Base-by-base conservation (phyloP, 1,140 invertebrate genomes). In the Tribolium castaneum region DNA sequence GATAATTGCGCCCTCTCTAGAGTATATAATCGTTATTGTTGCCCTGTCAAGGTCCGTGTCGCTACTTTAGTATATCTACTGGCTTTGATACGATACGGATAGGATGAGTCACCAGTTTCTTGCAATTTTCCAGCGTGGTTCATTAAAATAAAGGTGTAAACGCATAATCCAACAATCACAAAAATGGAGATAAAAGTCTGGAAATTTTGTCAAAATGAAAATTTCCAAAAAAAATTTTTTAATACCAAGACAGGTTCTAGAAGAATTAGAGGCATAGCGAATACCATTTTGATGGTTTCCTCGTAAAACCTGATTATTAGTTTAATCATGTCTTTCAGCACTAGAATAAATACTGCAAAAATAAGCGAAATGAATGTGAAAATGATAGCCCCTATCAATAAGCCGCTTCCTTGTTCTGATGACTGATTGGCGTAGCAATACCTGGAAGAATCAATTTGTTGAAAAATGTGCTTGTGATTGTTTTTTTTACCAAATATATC, bases 291-390 rank as follows among this genome's bases (percentile, higher is more conserved):
- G 9, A 54, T 34, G 13, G 71, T 19, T 73, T 73, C 71, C 52
- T 73, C 71, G 30, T 49, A 73, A 49, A 73, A 73, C 3, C 12
- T 9, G 39, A 52, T 73, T 9, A 73, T 54, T 16, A 73, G 13
- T 13, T 30, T 51, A 13, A 73, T 34, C 25, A 12, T 14, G 6
- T n/a, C 4, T 7, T 6, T 0, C 4, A 73, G 6, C 19, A 73
- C 9, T 22, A 73, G 25, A 30, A 73, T 51, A 30, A 14, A 35
- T 25, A 73, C 7, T 10, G 22, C 7, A 9, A 52, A 51, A 4
- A 73, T 30, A 25, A 73, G 2, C 52, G 49, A 30, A 5, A 73
- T 7, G 3, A 73, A 49, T 73, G 71, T 52, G 4, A 73, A 73
- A 54, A 52, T 25, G 51, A 73, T 73, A 7, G n/a, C 62, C 6